phyloP scores from a whole-genome alignment of 2,113 vertebrate genomes.

The Rhinoptilus africanus region DNA sequence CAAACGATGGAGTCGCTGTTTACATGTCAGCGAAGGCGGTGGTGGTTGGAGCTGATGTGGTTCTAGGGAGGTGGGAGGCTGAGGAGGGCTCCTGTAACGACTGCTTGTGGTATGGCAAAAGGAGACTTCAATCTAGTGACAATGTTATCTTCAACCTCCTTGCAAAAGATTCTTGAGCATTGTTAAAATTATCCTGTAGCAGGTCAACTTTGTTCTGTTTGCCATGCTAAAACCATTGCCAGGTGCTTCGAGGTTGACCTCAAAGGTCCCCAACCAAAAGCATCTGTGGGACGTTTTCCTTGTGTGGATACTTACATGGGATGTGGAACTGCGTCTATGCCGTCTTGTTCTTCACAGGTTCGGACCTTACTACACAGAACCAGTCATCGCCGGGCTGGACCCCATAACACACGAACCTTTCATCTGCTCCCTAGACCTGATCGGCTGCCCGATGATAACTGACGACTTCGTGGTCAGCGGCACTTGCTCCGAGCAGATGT shows the following conservation, averaged over 20 bases:
- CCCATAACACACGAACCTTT: constrained; percentile 90
- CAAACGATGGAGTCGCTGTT: accelerated
- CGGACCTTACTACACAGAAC: constrained; percentile 95
- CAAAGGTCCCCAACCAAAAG: background rate
- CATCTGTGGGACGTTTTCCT: background rate
- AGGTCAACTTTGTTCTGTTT: background rate
- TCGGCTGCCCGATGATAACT: constrained; percentile 96
- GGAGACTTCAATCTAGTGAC: background rate
- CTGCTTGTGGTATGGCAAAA: background rate
- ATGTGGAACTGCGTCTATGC: background rate
- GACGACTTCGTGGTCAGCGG: constrained; percentile 97
- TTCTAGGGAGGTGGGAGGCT: background rate
- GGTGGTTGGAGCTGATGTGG: background rate
- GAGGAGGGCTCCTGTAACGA: background rate
- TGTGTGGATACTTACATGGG: accelerated
- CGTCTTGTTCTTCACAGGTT: constrained; percentile 74
- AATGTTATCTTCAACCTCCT: background rate
- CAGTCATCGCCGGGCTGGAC: constrained; percentile 92
- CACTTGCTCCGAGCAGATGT: constrained; percentile 96
- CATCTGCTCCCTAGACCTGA: constrained; percentile 94
- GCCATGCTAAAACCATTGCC: background rate
- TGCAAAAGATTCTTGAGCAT: background rate
- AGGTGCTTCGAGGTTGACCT: background rate
- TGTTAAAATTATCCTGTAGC: background rate
- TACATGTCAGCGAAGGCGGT: accelerated